Percentiles rank a stretch among this genome's conserved stretches.
Conservation (phyloP, 2,797 vertebrate genomes). For the Xenops minutus region DNA sequence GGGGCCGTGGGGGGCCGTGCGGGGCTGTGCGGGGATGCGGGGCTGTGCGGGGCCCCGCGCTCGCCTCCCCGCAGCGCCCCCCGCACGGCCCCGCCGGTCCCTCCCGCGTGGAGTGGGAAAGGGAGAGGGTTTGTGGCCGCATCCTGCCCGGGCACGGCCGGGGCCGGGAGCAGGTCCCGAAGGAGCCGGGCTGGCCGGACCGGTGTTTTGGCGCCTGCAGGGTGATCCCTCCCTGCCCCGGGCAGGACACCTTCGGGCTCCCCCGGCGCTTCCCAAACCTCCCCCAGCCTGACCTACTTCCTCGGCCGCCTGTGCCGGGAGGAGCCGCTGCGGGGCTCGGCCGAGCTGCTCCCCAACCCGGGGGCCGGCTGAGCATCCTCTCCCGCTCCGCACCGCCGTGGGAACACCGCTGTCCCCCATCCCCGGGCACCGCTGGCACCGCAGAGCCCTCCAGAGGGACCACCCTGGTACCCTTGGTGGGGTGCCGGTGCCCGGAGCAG, state of each 20-base stretch:
- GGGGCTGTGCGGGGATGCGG: neutral
- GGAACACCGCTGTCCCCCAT: neutral
- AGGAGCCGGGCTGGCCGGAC: conserved; percentile 52
- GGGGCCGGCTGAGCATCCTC: neutral
- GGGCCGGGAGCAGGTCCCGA: neutral
- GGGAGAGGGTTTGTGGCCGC: neutral
- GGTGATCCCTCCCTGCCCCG: conserved; percentile 19
- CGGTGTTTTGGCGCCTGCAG: conserved; percentile 40
- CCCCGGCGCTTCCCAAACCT: conserved; percentile 28
- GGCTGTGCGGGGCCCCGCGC: neutral
- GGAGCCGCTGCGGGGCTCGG: neutral
- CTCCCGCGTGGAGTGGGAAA: neutral
- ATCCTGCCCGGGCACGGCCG: neutral
- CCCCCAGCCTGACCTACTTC: conserved; percentile 56
- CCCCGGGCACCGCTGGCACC: neutral
- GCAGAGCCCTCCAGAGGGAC: neutral
- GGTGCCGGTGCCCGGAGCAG: conserved; percentile 14
- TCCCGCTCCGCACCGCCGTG: fast-evolving
- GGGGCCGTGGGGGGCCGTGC: too few relatives aligned
- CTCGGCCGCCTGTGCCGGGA: neutral
- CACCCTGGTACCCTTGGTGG: neutral
- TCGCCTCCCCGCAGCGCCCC: neutral
- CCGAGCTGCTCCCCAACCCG: neutral
- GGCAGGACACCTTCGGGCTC: conserved; percentile 21
- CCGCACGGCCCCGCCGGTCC: neutral